A percentile compares a stretch with the other conserved stretches of the same genome.
phyloP scores from a whole-genome alignment of 2,797 vertebrate species.

The Xenops minutus region DNA sequence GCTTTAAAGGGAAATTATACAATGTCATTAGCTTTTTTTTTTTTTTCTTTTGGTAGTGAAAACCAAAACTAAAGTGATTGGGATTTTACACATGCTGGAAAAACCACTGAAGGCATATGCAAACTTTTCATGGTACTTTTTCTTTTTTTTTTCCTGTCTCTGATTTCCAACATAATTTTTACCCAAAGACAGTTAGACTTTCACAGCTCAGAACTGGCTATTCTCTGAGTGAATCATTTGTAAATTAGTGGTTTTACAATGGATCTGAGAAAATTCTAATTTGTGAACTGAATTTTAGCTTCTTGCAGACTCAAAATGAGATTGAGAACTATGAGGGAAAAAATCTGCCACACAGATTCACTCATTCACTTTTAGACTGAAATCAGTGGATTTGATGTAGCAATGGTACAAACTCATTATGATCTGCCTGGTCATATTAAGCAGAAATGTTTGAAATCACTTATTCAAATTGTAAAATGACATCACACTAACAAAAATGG shows the following conservation, averaged over 20 bases:
- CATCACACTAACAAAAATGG: neutral
- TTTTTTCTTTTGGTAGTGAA: neutral
- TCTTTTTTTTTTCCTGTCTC: neutral
- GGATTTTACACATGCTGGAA: constrained; percentile 55
- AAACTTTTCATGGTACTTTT: constrained; percentile 22
- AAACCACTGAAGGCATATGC: constrained; percentile 22
- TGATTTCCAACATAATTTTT: constrained; percentile 40
- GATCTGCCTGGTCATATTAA: neutral
- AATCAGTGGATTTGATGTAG: neutral
- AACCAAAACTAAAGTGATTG: constrained; percentile 28
- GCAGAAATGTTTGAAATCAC: neutral
- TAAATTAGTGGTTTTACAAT: constrained; percentile 30
- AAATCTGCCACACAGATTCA: constrained; percentile 1
- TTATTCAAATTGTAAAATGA: neutral
- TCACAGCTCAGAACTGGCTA: neutral
- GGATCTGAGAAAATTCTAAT: constrained; percentile 9
- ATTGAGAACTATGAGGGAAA: constrained; percentile 39
- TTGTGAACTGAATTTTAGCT: constrained; percentile 55
- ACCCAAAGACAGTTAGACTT: constrained; percentile 40
- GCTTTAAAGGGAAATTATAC: neutral
- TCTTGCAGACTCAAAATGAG: constrained; percentile 41
- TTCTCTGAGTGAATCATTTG: constrained; percentile 42
- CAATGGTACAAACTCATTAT: neutral
- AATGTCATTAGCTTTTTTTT: fast-evolving
- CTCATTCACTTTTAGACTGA: neutral